Evolutionary conservation across 2,113 vertebrate genomes (phyloP).

Genomic region (Dicaeum eximium): DNA sequence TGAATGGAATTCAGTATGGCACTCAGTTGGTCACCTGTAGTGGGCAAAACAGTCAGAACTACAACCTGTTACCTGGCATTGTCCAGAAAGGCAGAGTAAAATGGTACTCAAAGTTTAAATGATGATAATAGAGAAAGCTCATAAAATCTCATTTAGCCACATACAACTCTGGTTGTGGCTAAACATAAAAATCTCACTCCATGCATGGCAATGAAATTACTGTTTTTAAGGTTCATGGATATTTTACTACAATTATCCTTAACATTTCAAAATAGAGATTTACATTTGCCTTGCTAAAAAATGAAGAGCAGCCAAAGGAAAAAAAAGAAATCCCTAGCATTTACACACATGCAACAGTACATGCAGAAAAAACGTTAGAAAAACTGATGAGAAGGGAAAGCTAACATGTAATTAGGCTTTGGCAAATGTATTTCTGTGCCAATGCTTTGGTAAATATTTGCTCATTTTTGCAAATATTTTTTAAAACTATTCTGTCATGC

Average conservation of each 20-base stretch:
- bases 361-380: constrained; percentile 42
- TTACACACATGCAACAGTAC: constrained; percentile 48
- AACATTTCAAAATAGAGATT: not conserved
- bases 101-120: constrained; percentile 61
- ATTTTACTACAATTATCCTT: not conserved
- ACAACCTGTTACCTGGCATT: constrained; percentile 85
- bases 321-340: not conserved
- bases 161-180: not conserved
- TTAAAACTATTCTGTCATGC: not conserved
- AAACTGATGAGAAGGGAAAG: constrained; percentile 29
- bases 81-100: constrained; percentile 62
- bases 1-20: constrained; percentile 99
- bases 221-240: not conserved
- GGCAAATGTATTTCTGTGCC: constrained; percentile 17
- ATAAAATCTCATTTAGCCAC: not conserved
- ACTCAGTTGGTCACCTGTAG: constrained; percentile 99
- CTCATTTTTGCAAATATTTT: not conserved
- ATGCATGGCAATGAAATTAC: not conserved
- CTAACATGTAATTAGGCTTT: constrained; percentile 16
- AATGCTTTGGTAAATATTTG: constrained; percentile 3
- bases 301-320: constrained; percentile 25
- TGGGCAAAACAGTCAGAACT: constrained; percentile 97
- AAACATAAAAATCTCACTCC: constrained; percentile 7
- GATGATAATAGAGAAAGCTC: constrained; percentile 2
- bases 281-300: constrained; percentile 12